Evolutionary conservation across 2,888 invertebrate genomes (phyloP).

Genomic region (Heliconius ethilla): DNA sequence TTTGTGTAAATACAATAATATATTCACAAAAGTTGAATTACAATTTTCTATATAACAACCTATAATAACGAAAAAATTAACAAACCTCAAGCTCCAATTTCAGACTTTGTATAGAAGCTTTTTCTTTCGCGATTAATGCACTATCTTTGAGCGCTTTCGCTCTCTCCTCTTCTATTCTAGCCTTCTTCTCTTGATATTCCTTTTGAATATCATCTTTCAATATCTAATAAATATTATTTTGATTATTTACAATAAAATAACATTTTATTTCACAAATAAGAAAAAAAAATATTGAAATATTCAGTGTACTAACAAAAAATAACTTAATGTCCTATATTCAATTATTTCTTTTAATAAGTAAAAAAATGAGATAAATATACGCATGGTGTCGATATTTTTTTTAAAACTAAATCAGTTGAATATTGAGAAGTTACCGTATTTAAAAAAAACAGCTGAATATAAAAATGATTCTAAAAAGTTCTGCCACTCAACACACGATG

Average conservation of each 20-base stretch:
- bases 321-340: neutral
- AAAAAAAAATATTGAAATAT: no score
- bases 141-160: slow-evolving; percentile 64
- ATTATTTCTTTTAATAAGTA: no score
- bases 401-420: no score
- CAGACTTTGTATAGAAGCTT: slow-evolving; percentile 63
- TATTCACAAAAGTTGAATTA: neutral
- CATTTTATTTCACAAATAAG: no score
- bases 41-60: neutral
- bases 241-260: neutral
- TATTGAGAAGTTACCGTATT: no score
- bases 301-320: neutral
- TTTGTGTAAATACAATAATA: neutral
- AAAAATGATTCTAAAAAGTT: no score
- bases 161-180: slow-evolving; percentile 71
- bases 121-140: slow-evolving; percentile 66
- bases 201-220: slow-evolving; percentile 72
- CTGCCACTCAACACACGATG: no score
- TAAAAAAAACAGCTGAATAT: no score
- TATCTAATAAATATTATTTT: slow-evolving; percentile 52
- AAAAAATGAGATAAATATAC: no score
- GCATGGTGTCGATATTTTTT: no score
- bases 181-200: slow-evolving; percentile 70
- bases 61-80: neutral
- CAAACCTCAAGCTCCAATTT: slow-evolving; percentile 73